A percentile compares a stretch with the other conserved stretches of the same genome.
These are phyloP conservation scores for Heteronetta atricapilla DNA, from an alignment of 2,113 vertebrate species.

Conservation along the genomic window DNA sequence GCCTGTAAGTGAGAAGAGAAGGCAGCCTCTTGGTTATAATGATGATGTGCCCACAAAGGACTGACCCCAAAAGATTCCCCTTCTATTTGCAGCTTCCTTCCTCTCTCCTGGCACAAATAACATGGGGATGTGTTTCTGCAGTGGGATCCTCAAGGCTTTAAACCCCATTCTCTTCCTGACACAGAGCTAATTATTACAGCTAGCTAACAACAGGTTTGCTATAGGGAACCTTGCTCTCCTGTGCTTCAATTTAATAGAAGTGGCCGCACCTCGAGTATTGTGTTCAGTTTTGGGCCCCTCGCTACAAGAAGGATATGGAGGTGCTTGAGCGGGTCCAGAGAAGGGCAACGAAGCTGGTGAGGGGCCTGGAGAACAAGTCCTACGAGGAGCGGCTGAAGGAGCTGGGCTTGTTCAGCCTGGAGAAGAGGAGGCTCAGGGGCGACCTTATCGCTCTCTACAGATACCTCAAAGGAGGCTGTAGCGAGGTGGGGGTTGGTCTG, in stretches of 20 bases:
- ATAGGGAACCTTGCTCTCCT: fast-evolving
- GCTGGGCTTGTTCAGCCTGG: too few relatives aligned
- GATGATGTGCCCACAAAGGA: neutral
- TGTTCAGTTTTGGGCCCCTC: too few relatives aligned
- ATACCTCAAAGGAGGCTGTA: too few relatives aligned
- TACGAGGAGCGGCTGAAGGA: too few relatives aligned
- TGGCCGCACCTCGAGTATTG: too few relatives aligned
- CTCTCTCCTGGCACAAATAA: neutral
- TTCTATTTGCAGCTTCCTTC: neutral
- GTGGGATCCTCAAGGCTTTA: neutral
- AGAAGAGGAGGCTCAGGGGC: too few relatives aligned
- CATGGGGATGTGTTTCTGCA: neutral
- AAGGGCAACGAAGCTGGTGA: too few relatives aligned
- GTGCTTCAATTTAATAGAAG: neutral
- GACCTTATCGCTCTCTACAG: too few relatives aligned
- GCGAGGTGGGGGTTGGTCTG: too few relatives aligned
- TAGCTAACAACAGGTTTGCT: neutral
- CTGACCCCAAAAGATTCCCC: fast-evolving
- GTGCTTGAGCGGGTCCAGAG: too few relatives aligned
- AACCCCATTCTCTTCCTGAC: neutral
- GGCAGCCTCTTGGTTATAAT: neutral
- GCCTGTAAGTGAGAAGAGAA: neutral
- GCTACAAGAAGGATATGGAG: too few relatives aligned
- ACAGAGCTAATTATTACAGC: neutral
- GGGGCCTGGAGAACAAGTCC: too few relatives aligned